Evolutionary conservation across 92 coral and sea anemone genomes (phyloP), one percentile per base, ranked within the genome.

Genomic region (Phenganax subtilis): DNA sequence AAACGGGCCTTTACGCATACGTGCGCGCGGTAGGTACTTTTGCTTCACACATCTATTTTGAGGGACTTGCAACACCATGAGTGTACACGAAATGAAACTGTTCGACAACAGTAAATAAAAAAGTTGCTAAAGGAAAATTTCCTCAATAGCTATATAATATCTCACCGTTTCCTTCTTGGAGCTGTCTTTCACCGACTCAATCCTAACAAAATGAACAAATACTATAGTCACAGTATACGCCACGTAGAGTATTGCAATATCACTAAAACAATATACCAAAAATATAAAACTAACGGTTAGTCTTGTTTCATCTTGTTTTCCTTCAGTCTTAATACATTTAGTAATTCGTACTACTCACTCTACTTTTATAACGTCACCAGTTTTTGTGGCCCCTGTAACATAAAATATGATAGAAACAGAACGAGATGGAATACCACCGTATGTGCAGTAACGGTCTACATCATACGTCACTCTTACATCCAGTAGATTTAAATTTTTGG

Each of bases 141-240:
- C 47, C 5, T 1, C 47, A 37, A 37, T 37, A 37, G 47, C 47
- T 37, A 37, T 37, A 37, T 5, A 37, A 66, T 12, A 68, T 68
- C 73, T 68, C 6, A 96, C 99, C 97, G 91, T 92, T 86, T 96
- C 99, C 76, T 96, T 96, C 80, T 96, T 96, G 9, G 99, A 92
- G 15, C 96, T 97, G 84, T 96, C 97, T 81, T 96, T 96, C 53
- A 97, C 97, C 16, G 99, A 96, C 58, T 96, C 99, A 84, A 96
- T 79, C 72, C 83, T 79, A 77, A 29, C 57, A 59, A 14, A 59
- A 14, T 59, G 17, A 59, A 59, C 16, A 59, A 59, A 14, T 20
- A 59, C 20, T 10, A 10, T 59, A 59, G 12, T 59, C 6, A 14
- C 65, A 59, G 65, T 10, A 15, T 14, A 20, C 63, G 65, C 20